phyloP scores from a whole-genome alignment of 2,888 invertebrate species.

The Nomada goodeniana region DNA sequence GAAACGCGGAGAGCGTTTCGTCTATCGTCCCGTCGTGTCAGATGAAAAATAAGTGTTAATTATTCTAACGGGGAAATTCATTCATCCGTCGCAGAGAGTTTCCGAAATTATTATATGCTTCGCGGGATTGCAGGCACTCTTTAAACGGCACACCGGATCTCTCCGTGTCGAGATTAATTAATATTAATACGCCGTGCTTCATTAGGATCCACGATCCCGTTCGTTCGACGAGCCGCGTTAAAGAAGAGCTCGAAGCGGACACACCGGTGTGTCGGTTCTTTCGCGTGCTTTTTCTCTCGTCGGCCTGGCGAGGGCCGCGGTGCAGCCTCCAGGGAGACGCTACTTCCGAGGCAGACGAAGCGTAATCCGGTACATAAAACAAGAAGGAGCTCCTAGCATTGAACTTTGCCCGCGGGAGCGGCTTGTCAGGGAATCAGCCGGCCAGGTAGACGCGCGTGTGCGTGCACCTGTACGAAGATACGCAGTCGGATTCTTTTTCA shows the following conservation, averaged over 20 bases:
- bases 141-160: neutral
- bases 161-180: neutral
- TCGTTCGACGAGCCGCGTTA: conserved; percentile 4
- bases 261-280: conserved; percentile 28
- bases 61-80: neutral
- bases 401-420: conserved; percentile 73
- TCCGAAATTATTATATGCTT: neutral
- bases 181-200: neutral
- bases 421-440: conserved; percentile 61
- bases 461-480: conserved; percentile 38
- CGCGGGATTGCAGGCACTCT: too few relatives aligned
- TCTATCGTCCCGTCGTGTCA: too few relatives aligned
- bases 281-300: conserved; percentile 14
- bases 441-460: conserved; percentile 39
- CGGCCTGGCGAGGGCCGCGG: conserved; percentile 32
- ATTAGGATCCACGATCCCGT: neutral
- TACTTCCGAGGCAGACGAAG: conserved; percentile 59
- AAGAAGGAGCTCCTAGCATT: conserved; percentile 63
- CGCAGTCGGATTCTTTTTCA: conserved; percentile 17
- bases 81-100: neutral
- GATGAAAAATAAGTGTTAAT: too few relatives aligned
- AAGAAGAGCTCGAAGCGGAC: conserved; percentile 41
- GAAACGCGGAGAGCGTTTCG: neutral
- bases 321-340: conserved; percentile 56
- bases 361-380: conserved; percentile 72